These are phyloP conservation scores for Cantharis rufa DNA, from an alignment of 2,888 invertebrate genomes.

Conservation along the genomic window DNA sequence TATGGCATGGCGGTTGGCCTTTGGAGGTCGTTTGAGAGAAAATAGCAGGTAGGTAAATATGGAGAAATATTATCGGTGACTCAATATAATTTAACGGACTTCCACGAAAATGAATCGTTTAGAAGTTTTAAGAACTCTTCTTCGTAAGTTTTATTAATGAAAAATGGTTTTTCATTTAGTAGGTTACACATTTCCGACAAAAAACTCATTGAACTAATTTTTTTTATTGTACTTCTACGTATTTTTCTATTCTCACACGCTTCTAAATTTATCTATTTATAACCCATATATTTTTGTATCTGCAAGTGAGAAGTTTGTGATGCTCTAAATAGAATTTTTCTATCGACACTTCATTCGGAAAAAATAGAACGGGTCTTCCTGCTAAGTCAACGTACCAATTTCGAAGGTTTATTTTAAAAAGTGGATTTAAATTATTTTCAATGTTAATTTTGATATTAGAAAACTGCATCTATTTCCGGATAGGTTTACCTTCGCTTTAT, in stretches of 20 bases:
- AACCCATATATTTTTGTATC: background rate
- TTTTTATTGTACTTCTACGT: background rate
- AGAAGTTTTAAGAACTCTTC: background rate
- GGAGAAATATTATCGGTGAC: conserved; percentile 9
- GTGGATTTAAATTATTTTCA: background rate
- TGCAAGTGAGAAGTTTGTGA: background rate
- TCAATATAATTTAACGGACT: conserved; percentile 8
- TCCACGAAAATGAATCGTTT: conserved; percentile 6
- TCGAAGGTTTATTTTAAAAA: background rate
- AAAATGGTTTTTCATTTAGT: background rate
- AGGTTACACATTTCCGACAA: conserved; percentile 1
- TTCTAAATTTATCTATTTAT: background rate
- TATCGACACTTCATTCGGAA: background rate
- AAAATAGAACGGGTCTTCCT: conserved; percentile 8
- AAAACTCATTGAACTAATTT: background rate
- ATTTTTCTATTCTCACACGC: background rate
- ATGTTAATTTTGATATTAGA: background rate
- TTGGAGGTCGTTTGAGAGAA: conserved; percentile 16
- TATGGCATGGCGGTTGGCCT: conserved; percentile 17
- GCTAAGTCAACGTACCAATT: conserved; percentile 1
- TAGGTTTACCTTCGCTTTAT: background rate
- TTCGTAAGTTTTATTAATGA: background rate
- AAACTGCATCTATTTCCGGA: background rate
- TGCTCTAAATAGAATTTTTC: background rate
- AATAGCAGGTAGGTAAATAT: conserved; percentile 12